phyloP scores from a whole-genome alignment of 2,888 invertebrate species.

The Orgyia antiqua region DNA sequence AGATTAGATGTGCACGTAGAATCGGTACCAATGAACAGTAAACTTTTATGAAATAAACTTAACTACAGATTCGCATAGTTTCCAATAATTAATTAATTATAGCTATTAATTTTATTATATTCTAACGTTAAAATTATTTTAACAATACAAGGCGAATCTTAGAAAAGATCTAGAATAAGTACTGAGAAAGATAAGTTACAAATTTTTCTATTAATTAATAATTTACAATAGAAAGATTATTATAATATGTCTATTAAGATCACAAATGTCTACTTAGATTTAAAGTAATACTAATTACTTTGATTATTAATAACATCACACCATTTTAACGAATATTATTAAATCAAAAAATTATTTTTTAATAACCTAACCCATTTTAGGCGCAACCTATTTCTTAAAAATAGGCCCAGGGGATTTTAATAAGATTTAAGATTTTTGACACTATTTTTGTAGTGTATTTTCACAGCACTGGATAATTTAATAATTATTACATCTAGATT shows the following conservation, averaged over 20 bases:
- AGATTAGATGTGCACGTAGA: too few relatives aligned
- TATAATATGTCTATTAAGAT: constrained; percentile 25
- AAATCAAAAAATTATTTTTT: too few relatives aligned
- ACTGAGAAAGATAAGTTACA: constrained; percentile 19
- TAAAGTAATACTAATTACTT: constrained; percentile 20
- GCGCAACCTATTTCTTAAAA: too few relatives aligned
- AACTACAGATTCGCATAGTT: constrained; percentile 27
- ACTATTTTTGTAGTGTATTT: too few relatives aligned
- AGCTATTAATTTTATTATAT: constrained; percentile 7
- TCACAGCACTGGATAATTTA: not conserved
- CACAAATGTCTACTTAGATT: constrained; percentile 30
- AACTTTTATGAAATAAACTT: constrained; percentile 27
- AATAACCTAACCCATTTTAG: too few relatives aligned
- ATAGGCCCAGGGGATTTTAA: too few relatives aligned
- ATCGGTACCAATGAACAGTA: too few relatives aligned
- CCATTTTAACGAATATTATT: too few relatives aligned
- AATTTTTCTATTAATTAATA: constrained; percentile 14
- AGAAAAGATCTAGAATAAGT: constrained; percentile 26
- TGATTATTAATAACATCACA: not conserved
- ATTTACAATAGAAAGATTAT: constrained; percentile 22
- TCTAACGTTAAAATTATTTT: constrained; percentile 23
- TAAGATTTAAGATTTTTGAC: too few relatives aligned
- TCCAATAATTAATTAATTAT: constrained; percentile 5
- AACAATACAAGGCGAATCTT: constrained; percentile 35
- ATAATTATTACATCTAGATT: constrained; percentile 1